phyloP scores from a whole-genome alignment of 1,140 invertebrate genomes.

The Nomia melanderi region DNA sequence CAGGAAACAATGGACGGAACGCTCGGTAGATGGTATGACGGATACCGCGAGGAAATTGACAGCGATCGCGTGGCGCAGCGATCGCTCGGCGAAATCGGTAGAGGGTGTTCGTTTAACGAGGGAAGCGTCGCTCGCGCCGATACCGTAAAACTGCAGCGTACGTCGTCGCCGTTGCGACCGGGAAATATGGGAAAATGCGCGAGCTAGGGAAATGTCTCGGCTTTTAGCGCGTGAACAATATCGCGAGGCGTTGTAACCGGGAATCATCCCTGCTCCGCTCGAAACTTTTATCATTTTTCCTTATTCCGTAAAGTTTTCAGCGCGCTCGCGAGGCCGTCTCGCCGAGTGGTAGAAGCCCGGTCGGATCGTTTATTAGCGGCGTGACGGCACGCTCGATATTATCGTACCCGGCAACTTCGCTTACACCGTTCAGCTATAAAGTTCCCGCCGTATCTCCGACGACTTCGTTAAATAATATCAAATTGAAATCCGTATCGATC shows the following conservation, averaged over 20 bases:
- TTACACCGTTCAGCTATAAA: background rate
- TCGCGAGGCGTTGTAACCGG: slow-evolving; percentile 1
- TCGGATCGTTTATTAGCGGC: slow-evolving; percentile 21
- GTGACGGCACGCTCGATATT: background rate
- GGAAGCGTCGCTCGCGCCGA: background rate
- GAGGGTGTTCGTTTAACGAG: background rate
- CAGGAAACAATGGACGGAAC: background rate
- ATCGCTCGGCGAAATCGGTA: slow-evolving; percentile 13
- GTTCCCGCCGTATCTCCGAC: background rate
- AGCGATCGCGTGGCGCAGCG: background rate
- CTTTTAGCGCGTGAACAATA: slow-evolving; percentile 42
- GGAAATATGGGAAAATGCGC: slow-evolving; percentile 30
- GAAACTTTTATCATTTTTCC: slow-evolving; percentile 43
- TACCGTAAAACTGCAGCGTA: background rate
- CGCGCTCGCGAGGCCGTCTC: background rate
- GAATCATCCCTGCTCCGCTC: slow-evolving; percentile 5
- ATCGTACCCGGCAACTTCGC: background rate
- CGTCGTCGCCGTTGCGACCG: background rate
- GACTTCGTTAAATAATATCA: background rate
- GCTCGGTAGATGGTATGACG: background rate
- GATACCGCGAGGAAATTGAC: slow-evolving; percentile 4
- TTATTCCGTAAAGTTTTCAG: slow-evolving; percentile 39
- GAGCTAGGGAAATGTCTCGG: slow-evolving; percentile 22
- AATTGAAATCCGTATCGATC: too few relatives aligned
- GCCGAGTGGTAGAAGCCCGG: background rate